These are phyloP conservation scores for Brachionus plicatilis DNA, from an alignment of 1,140 invertebrate genomes.

Conservation along the genomic window DNA sequence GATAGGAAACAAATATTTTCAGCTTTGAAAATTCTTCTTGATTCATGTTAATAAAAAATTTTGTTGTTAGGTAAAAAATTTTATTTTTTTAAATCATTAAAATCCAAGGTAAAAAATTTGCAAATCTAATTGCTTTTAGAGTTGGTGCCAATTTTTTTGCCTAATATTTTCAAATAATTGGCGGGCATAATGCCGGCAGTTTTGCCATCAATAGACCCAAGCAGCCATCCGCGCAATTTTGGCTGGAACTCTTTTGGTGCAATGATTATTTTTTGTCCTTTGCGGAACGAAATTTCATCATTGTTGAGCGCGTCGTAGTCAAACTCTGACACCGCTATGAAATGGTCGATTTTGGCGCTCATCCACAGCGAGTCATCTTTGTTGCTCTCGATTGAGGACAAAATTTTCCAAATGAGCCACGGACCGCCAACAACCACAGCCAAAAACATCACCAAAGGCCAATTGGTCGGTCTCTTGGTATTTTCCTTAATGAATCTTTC, in stretches of 20 bases:
- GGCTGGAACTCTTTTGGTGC: slow-evolving; percentile 75
- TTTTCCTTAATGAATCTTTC: slow-evolving; percentile 40
- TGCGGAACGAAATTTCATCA: slow-evolving; percentile 70
- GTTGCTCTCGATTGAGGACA: slow-evolving; percentile 62
- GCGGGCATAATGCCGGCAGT: slow-evolving; percentile 70
- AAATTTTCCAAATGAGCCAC: slow-evolving; percentile 79
- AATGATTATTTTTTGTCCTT: slow-evolving; percentile 70
- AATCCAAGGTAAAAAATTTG: background rate
- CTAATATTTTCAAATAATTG: slow-evolving; percentile 66
- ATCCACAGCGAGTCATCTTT: slow-evolving; percentile 64
- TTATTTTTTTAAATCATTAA: background rate
- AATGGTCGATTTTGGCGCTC: slow-evolving; percentile 62
- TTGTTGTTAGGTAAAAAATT: background rate
- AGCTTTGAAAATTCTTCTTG: background rate
- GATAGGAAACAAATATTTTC: background rate
- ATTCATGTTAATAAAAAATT: background rate
- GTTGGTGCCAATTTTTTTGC: slow-evolving; percentile 43
- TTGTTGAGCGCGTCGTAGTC: slow-evolving; percentile 68
- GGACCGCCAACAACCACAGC: slow-evolving; percentile 79
- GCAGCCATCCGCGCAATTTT: slow-evolving; percentile 56
- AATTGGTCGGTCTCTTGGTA: slow-evolving; percentile 49
- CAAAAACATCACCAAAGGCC: slow-evolving; percentile 70
- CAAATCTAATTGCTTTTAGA: background rate
- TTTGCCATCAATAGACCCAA: slow-evolving; percentile 61
- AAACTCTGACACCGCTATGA: slow-evolving; percentile 67